Base-by-base conservation (phyloP, 1,140 invertebrate genomes). In the Globodera ellingtonae region DNA sequence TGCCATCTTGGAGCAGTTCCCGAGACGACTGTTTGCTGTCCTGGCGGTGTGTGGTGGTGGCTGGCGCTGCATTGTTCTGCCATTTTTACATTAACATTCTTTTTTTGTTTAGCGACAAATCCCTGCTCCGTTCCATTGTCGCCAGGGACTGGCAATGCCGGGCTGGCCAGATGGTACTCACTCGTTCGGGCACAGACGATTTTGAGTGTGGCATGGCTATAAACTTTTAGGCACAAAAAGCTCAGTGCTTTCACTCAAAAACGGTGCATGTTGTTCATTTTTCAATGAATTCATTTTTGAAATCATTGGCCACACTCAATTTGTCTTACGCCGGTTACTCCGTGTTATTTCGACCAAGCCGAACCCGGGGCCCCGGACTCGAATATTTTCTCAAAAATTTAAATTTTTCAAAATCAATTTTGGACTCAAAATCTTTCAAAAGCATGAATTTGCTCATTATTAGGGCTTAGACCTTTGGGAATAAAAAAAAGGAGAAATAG, bases 21-120 rank as follows among this genome's bases (percentile, higher is more conserved):
- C 24, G 88, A 89, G 81, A 89, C 87, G 4, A 89, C 87, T 6
- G 87, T 89, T 13, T 89, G 87, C 66, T 89, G 87, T 71, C 87
- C 87, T 24, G 87, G 87, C 75, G 85, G 85, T 87, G 85, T 87
- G 75, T 74, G 35, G 65, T 74, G 35, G 65, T 9, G 75, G 21
- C 46, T 18, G 50, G 13, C 46, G 59, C n/a, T 65, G 59, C n/a
- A 21, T 65, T 65, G 59, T 65, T 65, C 13, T 21, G 10, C n/a
- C n/a, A 35, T 24, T 48, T 47, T 62, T 13, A 7, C 18, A 18
- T 67, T 13, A 59, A 15, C 56, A 15, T n/a, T n/a, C n/a, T n/a
- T n/a, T 59, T 59, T 59, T 6, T 15, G 0, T 88, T 73, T 78
- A 87, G 87, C 87, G 8, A 89, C 87, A n/a, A 89, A 89, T 80